A percentile compares a stretch with the other conserved stretches of the same genome.
Conservation (phyloP, 2,797 vertebrate species). For the Coregonus sp. region DNA sequence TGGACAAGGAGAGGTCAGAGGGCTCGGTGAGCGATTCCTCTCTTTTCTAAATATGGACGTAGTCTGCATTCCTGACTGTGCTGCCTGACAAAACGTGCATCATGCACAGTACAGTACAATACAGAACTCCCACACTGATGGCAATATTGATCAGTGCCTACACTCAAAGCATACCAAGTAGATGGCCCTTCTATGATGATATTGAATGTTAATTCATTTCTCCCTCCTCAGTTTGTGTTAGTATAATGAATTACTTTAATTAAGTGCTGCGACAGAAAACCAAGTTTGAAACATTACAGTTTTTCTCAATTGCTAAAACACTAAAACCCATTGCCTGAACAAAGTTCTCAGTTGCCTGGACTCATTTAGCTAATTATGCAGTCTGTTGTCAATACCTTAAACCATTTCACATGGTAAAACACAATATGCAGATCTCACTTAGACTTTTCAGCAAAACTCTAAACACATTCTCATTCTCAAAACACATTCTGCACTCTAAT, state of each 20-base stretch:
- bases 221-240: neutral
- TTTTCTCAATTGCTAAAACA: no score
- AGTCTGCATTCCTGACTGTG: slow-evolving; percentile 6
- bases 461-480: no score
- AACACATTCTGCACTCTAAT: no score
- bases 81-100: neutral
- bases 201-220: neutral
- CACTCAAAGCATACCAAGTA: neutral
- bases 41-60: slow-evolving; percentile 25
- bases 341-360: no score
- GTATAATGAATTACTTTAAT: no score
- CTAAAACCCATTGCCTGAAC: no score
- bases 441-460: no score
- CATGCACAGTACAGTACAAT: neutral
- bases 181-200: neutral
- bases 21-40: neutral
- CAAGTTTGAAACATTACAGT: neutral
- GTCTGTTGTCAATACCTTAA: no score
- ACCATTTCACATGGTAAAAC: no score
- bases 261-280: neutral
- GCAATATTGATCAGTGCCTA: neutral
- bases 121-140: neutral
- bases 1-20: slow-evolving; percentile 21
- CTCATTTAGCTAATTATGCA: no score
- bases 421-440: no score